Percentiles rank a stretch among this genome's conserved stretches.
Evolutionary conservation across 2,797 vertebrate species (phyloP).

Genomic region (Falco biarmicus): DNA sequence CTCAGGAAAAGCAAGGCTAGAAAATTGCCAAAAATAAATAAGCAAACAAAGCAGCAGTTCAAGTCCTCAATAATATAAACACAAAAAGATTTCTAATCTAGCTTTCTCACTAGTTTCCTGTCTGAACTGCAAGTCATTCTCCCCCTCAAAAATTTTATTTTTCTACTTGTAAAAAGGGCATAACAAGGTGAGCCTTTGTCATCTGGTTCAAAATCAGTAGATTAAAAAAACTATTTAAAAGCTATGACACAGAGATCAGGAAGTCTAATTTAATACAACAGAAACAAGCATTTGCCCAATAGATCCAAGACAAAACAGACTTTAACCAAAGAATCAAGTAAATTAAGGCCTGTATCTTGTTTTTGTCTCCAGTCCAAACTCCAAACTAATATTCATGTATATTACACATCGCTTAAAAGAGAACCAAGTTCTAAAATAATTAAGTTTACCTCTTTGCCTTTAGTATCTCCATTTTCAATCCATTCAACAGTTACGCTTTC

Average conservation of each 20-base stretch:
- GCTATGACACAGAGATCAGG: not conserved
- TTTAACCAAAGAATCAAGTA: not conserved
- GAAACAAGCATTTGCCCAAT: not conserved
- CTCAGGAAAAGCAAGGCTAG: not conserved
- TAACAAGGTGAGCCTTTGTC: not conserved
- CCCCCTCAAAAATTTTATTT: not conserved
- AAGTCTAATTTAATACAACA: not conserved
- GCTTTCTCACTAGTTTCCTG: not conserved
- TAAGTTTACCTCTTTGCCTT: constrained; percentile 93
- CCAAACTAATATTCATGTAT: not conserved
- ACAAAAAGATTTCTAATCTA: not conserved
- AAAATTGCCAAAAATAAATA: not conserved
- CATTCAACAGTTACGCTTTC: constrained; percentile 98
- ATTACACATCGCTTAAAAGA: not conserved
- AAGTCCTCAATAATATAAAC: not conserved
- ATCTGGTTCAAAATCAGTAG: not conserved
- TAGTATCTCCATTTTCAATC: constrained; percentile 99
- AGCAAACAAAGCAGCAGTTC: not conserved
- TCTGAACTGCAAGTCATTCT: not conserved
- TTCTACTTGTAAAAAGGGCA: not conserved
- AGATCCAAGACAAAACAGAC: not conserved
- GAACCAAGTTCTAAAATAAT: not conserved
- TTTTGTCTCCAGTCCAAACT: not conserved
- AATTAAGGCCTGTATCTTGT: not conserved
- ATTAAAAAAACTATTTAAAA: not conserved